phyloP scores from a whole-genome alignment of 2,113 vertebrate species.

The Eptesicus fuscus region DNA sequence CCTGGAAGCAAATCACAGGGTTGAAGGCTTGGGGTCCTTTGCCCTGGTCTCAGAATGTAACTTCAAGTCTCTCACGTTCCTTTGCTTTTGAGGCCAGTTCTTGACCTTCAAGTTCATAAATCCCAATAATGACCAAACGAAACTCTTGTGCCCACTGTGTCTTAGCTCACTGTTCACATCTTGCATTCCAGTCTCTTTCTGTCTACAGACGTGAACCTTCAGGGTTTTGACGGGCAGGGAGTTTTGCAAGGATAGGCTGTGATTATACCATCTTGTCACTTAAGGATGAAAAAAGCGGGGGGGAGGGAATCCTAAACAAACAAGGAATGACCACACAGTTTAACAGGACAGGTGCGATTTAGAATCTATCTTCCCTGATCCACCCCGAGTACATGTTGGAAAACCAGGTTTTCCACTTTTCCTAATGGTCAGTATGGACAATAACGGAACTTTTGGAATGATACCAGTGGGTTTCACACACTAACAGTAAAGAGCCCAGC shows the following conservation, averaged over 20 bases:
- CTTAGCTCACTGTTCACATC: constrained; percentile 86
- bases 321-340: constrained; percentile 64
- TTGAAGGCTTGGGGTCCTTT: background rate
- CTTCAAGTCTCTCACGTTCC: background rate
- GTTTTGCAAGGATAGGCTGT: constrained; percentile 72
- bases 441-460: background rate
- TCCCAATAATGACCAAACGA: constrained; percentile 61
- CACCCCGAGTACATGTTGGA: fast-evolving
- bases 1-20: background rate
- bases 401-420: background rate
- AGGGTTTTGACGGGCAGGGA: constrained; percentile 80
- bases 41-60: background rate
- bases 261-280: constrained; percentile 73
- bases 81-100: constrained; percentile 36
- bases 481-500: fast-evolving
- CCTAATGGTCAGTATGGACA: fast-evolving
- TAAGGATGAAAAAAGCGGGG: background rate
- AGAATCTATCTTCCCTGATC: background rate
- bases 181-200: constrained; percentile 79
- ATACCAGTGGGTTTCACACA: background rate
- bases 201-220: constrained; percentile 84
- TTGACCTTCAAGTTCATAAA: constrained; percentile 59
- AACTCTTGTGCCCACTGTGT: constrained; percentile 69
- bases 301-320: constrained; percentile 59
- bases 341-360: constrained; percentile 26